These are phyloP conservation scores for Cremastinae sp. DNA, from an alignment of 2,888 invertebrate species.

Conservation along the genomic window DNA sequence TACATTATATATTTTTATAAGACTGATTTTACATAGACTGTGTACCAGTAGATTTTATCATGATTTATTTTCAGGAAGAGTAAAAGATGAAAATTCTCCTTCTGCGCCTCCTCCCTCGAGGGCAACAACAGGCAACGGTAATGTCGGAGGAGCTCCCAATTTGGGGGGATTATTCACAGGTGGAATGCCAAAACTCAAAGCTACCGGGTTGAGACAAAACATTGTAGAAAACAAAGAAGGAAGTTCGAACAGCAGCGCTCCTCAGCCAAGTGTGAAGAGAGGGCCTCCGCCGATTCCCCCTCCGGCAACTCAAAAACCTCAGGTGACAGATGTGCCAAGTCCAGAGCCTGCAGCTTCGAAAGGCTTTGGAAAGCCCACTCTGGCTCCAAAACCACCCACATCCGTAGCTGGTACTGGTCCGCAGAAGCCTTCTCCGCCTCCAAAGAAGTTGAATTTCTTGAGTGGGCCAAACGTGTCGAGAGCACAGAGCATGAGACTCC, in stretches of 20 bases:
- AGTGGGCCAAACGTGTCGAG: constrained; percentile 83
- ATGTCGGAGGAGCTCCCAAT: constrained; percentile 70
- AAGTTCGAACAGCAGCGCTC: not conserved
- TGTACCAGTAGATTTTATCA: too few species aligned
- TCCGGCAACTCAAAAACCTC: constrained; percentile 84
- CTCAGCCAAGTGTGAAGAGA: constrained; percentile 79
- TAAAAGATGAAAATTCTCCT: constrained; percentile 72
- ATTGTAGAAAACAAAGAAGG: constrained; percentile 63
- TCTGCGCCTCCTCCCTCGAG: not conserved
- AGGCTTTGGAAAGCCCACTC: constrained; percentile 87
- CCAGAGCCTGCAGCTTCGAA: constrained; percentile 66
- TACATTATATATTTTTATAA: too few species aligned
- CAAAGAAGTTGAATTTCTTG: constrained; percentile 83
- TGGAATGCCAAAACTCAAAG: constrained; percentile 90
- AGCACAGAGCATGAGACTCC: constrained; percentile 92
- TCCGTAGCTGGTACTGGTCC: constrained; percentile 75
- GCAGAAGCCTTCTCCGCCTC: constrained; percentile 85
- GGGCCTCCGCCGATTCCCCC: constrained; percentile 93
- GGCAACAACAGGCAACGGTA: not conserved
- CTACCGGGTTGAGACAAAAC: constrained; percentile 83
- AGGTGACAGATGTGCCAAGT: constrained; percentile 80
- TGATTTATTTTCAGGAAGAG: constrained; percentile 72
- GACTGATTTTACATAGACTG: too few species aligned
- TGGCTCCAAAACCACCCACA: constrained; percentile 91
- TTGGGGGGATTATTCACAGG: constrained; percentile 90